Base-by-base conservation (phyloP, 23 tunicate genomes). In the Phallusia fumigata region DNA sequence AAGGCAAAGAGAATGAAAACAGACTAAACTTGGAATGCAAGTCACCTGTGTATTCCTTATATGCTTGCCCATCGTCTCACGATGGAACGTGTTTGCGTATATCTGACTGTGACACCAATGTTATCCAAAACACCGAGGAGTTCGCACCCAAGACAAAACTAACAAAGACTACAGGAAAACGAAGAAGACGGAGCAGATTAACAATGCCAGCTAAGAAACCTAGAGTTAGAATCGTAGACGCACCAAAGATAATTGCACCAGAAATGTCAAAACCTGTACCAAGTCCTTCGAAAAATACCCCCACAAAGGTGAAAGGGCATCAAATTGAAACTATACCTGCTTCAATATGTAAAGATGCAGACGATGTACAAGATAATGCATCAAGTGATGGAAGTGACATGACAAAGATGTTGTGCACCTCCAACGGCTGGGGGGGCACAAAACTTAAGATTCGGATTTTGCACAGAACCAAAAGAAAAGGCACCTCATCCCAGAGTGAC, bases 351-450 rank as follows among this genome's bases (percentile, higher is more conserved):
- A 15, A 51, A 51, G 58, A 51, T 51, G 58, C 58, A 13, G 58
- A 15, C 18, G 18, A 15, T 51, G 58, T 13, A 13, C 58, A 51
- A 5, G 26, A 22, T 3, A 58, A 58, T 24, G 16, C 16, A 1
- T 58, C 69, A 58, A 58, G 69, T 58, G 26, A 24, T 24, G 28
- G 19, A 18, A 33, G 40, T 74, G 77, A 11, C 19, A 32, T 5
- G 1, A 32, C 77, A 52, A 53, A 52, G 16, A 52, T 84, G 82
- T 35, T 44, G 51, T 84, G 88, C 53, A 58, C 79, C 0, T 52
- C 88, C 18, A 84, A 84, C 30, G 88, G 88, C 32, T 84, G 88
- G 88, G 88, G 88, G 11, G 88, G 88, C 65, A 76, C 88, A 18
- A 84, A 84, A 76, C 81, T 84, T 24, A 79, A 79, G 32, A 79